Percentiles rank a stretch among this genome's conserved stretches.
Conservation (phyloP, 2,888 invertebrate species). For the Zygaena filipendulae region DNA sequence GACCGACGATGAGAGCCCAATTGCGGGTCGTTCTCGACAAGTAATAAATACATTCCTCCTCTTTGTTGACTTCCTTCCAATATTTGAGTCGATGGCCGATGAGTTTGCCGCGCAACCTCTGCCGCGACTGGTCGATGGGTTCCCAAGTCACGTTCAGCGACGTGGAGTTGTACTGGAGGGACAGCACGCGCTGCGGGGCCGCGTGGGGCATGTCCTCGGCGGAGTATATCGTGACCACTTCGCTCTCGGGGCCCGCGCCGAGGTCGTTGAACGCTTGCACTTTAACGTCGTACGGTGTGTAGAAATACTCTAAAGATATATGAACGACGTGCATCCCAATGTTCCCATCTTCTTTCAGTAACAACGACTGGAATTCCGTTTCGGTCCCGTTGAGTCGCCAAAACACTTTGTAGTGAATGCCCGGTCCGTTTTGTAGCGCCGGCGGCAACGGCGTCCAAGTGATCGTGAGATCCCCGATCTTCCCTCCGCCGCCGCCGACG, state of each 20-base stretch:
- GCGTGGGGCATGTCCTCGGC: slow-evolving; percentile 95
- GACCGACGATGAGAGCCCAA: slow-evolving; percentile 92
- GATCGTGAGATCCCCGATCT: slow-evolving; percentile 93
- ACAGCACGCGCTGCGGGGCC: slow-evolving; percentile 84
- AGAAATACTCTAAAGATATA: slow-evolving; percentile 78
- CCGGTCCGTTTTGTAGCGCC: slow-evolving; percentile 88
- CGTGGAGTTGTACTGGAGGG: slow-evolving; percentile 89
- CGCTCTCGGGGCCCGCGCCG: slow-evolving; percentile 86
- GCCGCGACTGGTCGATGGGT: slow-evolving; percentile 85
- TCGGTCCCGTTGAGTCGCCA: slow-evolving; percentile 82
- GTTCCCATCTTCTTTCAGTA: slow-evolving; percentile 79
- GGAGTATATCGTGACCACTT: slow-evolving; percentile 78
- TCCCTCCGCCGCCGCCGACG: slow-evolving; percentile 94
- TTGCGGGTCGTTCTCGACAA: slow-evolving; percentile 85
- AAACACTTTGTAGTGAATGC: slow-evolving; percentile 90
- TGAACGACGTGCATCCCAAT: slow-evolving; percentile 82
- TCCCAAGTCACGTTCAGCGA: slow-evolving; percentile 92
- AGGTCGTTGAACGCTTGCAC: slow-evolving; percentile 85
- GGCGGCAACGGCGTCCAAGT: slow-evolving; percentile 84
- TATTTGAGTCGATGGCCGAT: slow-evolving; percentile 95
- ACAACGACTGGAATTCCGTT: slow-evolving; percentile 78
- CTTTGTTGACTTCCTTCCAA: slow-evolving; percentile 81
- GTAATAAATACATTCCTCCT: slow-evolving; percentile 85
- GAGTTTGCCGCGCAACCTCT: slow-evolving; percentile 87
- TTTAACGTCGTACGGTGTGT: slow-evolving; percentile 86